Evolutionary conservation across 1,140 invertebrate species (phyloP).

Genomic region (Zaprionus camerounensis): DNA sequence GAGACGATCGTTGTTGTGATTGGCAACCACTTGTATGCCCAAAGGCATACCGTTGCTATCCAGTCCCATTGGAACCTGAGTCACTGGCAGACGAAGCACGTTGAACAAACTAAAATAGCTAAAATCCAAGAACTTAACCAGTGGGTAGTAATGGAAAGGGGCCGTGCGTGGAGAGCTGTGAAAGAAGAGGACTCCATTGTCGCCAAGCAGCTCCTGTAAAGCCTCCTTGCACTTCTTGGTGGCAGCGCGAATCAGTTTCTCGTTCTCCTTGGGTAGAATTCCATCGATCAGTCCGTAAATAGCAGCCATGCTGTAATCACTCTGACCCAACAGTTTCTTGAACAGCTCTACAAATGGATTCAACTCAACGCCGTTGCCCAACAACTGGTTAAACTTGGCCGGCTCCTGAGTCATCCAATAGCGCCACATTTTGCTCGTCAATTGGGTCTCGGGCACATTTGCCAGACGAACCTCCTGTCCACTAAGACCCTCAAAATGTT

Average conservation of each 20-base stretch:
- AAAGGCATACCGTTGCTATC: conserved; percentile 90
- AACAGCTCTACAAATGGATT: conserved; percentile 86
- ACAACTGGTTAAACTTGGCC: conserved; percentile 86
- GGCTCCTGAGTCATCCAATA: conserved; percentile 90
- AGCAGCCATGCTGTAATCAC: conserved; percentile 88
- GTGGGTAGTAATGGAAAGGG: conserved; percentile 92
- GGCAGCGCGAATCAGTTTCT: conserved; percentile 87
- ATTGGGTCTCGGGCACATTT: conserved; percentile 86
- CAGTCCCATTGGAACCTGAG: conserved; percentile 92
- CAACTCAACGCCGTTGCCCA: conserved; percentile 87
- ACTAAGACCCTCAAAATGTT: conserved; percentile 60
- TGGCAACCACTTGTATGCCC: conserved; percentile 92
- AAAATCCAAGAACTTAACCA: conserved; percentile 94
- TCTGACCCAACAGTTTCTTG: conserved; percentile 86
- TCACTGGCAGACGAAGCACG: conserved; percentile 92
- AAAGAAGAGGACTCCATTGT: conserved; percentile 93
- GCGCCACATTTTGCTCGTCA: conserved; percentile 89
- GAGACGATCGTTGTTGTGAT: conserved; percentile 91
- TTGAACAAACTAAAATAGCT: conserved; percentile 96
- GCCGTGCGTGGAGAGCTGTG: conserved; percentile 93
- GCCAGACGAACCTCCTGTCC: conserved; percentile 78
- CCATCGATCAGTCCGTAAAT: conserved; percentile 88
- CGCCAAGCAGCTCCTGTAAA: conserved; percentile 89
- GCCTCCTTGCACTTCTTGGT: conserved; percentile 87
- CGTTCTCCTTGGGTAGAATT: conserved; percentile 87